These are phyloP conservation scores for Climacteris rufus DNA, from an alignment of 2,113 vertebrate genomes.

Conservation along the genomic window DNA sequence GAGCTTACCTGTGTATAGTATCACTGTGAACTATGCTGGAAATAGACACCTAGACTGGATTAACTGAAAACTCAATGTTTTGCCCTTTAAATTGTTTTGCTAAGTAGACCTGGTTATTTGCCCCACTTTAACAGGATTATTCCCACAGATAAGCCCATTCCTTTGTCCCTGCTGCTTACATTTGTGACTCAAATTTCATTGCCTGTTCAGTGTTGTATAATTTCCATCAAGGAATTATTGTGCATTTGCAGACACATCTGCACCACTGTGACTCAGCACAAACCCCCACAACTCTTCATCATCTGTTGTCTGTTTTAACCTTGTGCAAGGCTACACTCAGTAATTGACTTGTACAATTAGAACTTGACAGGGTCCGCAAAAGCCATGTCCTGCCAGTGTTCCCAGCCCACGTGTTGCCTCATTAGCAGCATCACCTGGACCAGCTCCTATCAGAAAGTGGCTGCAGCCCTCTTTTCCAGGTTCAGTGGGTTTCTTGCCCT, in stretches of 20 bases:
- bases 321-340: neutral
- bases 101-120: neutral
- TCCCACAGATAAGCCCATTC: neutral
- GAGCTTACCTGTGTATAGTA: neutral
- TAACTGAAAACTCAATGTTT: neutral
- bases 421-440: neutral
- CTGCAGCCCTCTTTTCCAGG: neutral
- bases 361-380: neutral
- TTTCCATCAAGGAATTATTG: neutral
- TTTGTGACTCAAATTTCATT: neutral
- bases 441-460: neutral
- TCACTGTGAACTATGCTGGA: neutral
- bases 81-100: neutral
- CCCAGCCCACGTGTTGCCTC: neutral
- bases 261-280: neutral
- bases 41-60: neutral
- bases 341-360: neutral
- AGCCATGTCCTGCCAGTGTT: neutral
- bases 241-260: neutral
- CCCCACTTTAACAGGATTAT: neutral
- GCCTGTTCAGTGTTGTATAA: neutral
- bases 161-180: fast-evolving
- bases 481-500: neutral
- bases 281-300: fast-evolving
- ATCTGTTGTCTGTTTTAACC: neutral